phyloP scores from a whole-genome alignment of 2,888 invertebrate genomes.

The Brassicogethes aeneus region DNA sequence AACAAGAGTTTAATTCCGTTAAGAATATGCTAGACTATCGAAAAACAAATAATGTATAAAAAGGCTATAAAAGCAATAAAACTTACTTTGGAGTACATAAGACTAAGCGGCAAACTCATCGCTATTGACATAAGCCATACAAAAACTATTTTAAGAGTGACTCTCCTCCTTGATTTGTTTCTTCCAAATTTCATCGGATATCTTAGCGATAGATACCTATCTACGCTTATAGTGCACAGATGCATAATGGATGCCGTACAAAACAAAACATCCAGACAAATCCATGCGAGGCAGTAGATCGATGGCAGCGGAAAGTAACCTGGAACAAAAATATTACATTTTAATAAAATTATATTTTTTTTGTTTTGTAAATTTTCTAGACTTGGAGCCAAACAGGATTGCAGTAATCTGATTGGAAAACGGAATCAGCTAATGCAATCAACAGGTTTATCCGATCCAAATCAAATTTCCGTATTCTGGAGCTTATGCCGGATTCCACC shows the following conservation, averaged over 20 bases:
- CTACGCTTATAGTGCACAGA: conserved; percentile 92
- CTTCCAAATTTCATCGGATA: conserved; percentile 91
- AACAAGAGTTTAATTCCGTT: no score
- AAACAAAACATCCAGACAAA: conserved; percentile 89
- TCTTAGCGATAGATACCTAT: conserved; percentile 83
- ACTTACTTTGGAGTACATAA: conserved; percentile 80
- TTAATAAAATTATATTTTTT: no score
- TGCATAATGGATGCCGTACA: conserved; percentile 98
- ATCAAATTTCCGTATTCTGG: no score
- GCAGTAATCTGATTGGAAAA: no score
- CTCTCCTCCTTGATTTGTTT: conserved; percentile 77
- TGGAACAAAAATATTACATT: conserved; percentile 40
- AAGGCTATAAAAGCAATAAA: no score
- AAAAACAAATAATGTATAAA: no score
- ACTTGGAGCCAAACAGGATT: no score
- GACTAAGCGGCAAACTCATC: conserved; percentile 81
- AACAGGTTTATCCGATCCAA: no score
- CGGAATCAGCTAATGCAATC: no score
- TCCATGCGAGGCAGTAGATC: conserved; percentile 87
- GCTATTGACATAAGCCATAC: conserved; percentile 91
- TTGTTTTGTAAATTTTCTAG: no score
- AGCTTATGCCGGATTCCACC: no score
- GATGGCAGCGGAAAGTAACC: conserved; percentile 76
- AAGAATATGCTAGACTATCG: no score
- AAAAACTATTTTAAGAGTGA: conserved; percentile 82